A percentile compares a stretch with the other conserved stretches of the same genome.
Evolutionary conservation across 1,140 invertebrate species (phyloP).

Genomic region (Augochlora pura): DNA sequence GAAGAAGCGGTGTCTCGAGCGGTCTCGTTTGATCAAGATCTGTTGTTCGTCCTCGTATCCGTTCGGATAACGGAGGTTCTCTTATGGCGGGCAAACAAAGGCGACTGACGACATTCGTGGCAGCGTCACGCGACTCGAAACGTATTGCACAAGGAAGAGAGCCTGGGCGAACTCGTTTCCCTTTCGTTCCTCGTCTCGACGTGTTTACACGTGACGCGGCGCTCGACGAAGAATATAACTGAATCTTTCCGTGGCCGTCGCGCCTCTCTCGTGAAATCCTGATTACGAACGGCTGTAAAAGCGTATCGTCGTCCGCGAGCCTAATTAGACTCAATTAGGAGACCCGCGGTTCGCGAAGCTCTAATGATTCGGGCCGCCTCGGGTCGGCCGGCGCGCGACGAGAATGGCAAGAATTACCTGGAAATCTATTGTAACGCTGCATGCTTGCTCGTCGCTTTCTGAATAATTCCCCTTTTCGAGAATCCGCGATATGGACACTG

Average conservation of each 20-base stretch:
- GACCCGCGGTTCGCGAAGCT: not conserved
- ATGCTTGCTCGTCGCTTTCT: no score
- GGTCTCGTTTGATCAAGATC: no score
- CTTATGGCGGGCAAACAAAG: constrained; percentile 8
- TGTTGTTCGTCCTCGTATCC: not conserved
- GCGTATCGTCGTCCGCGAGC: constrained; percentile 6
- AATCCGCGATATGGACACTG: no score
- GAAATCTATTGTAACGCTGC: no score
- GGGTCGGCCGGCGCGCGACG: no score
- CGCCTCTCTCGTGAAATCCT: not conserved
- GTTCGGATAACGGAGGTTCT: not conserved
- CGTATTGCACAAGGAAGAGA: constrained; percentile 18
- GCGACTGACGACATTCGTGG: constrained; percentile 1
- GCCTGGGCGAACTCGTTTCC: constrained; percentile 10
- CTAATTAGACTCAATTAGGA: constrained; percentile 21
- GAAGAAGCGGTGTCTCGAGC: no score
- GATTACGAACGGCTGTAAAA: constrained; percentile 23
- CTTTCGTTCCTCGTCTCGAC: constrained; percentile 12
- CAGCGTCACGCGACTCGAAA: not conserved
- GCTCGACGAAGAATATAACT: not conserved
- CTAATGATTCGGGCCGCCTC: no score
- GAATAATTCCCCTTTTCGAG: no score
- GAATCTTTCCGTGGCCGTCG: constrained; percentile 16
- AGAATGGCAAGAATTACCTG: no score
- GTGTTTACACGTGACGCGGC: not conserved